A percentile compares a stretch with the other conserved stretches of the same genome.
phyloP scores from a whole-genome alignment of 1,140 invertebrate species.

The Magallana angulata region DNA sequence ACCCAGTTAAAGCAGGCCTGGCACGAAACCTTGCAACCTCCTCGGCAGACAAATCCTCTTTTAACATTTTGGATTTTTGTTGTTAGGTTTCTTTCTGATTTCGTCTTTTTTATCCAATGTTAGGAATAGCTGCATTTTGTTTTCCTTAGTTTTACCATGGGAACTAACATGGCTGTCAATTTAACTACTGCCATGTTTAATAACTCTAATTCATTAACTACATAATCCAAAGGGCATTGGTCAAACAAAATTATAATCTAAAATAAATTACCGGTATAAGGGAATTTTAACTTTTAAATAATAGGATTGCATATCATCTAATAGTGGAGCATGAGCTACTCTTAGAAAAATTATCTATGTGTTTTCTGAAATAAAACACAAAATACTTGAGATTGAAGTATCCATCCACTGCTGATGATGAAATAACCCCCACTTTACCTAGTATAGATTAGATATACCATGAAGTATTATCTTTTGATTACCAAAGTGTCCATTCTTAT shows the following conservation, averaged over 20 bases:
- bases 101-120: not conserved
- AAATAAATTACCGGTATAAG: too few relatives aligned
- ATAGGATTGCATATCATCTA: too few relatives aligned
- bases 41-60: not conserved
- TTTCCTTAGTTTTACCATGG: not conserved
- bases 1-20: conserved; percentile 11
- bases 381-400: not conserved
- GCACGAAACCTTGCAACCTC: not conserved
- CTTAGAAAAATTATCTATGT: too few relatives aligned
- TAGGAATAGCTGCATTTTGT: not conserved
- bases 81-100: too few relatives aligned
- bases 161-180: not conserved
- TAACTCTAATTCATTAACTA: not conserved
- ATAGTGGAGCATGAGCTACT: too few relatives aligned
- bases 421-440: not conserved
- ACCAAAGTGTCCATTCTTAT: not conserved
- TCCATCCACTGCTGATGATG: not conserved
- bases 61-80: not conserved
- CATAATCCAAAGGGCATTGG: too few relatives aligned
- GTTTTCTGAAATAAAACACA: too few relatives aligned
- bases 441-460: not conserved
- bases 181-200: not conserved
- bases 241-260: too few relatives aligned
- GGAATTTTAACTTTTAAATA: too few relatives aligned
- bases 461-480: conserved; percentile 8